These are phyloP conservation scores for Omphaloscelis lunosa DNA, from an alignment of 2,888 invertebrate species.

Conservation along the genomic window DNA sequence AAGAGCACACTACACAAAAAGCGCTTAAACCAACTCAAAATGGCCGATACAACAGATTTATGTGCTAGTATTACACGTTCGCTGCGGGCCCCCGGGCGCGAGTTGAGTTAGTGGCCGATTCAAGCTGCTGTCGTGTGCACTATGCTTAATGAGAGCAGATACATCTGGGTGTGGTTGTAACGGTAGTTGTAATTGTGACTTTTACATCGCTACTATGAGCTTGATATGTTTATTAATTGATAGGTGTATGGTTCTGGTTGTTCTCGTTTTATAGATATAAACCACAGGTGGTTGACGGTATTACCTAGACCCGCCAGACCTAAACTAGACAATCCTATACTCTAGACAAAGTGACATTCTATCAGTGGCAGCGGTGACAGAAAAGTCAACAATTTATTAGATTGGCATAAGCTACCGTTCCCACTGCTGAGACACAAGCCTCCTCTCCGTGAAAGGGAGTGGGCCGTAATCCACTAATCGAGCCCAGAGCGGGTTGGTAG, in stretches of 20 bases:
- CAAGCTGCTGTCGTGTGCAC: conserved; percentile 71
- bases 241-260: background rate
- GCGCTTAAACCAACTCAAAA: conserved; percentile 66
- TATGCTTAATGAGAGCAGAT: conserved; percentile 76
- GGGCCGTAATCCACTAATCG: no score
- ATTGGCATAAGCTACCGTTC: background rate
- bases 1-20: conserved; percentile 63
- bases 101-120: conserved; percentile 68
- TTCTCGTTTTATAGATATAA: background rate
- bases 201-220: conserved; percentile 52
- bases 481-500: no score
- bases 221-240: conserved; percentile 61
- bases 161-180: conserved; percentile 70
- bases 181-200: conserved; percentile 74
- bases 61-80: conserved; percentile 73
- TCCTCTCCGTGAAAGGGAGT: no score
- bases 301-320: no score
- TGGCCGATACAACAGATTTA: conserved; percentile 72
- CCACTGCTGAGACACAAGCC: no score
- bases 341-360: background rate
- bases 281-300: conserved; percentile 5
- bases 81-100: conserved; percentile 73
- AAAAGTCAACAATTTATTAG: background rate
- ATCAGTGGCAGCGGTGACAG: background rate
- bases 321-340: no score